Evolutionary conservation across 2,888 invertebrate genomes (phyloP).

Genomic region (Thyatira batis): DNA sequence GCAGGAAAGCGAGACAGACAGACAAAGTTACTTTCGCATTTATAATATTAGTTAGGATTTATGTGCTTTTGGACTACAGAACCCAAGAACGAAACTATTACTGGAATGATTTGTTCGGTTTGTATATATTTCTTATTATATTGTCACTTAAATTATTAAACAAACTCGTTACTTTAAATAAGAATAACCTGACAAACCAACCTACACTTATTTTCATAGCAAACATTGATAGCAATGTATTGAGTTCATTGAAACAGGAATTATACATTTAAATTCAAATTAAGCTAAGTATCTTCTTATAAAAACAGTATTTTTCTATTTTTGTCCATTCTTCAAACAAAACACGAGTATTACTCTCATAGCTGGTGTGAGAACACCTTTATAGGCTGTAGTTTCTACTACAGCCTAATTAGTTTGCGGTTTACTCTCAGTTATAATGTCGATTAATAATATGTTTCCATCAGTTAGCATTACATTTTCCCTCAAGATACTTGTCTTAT

Average conservation of each 20-base stretch:
- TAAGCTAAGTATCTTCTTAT: background rate
- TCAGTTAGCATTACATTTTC: background rate
- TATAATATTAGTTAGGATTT: too few species aligned
- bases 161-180: background rate
- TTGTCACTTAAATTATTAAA: too few species aligned
- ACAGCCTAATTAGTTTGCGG: slow-evolving; percentile 2
- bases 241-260: background rate
- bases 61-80: too few species aligned
- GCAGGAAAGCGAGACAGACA: too few species aligned
- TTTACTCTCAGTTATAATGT: background rate
- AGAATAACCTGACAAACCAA: background rate
- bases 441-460: background rate
- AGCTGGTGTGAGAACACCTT: background rate
- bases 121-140: too few species aligned
- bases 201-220: background rate
- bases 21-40: too few species aligned
- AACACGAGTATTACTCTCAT: background rate
- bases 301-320: background rate
- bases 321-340: background rate
- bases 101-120: too few species aligned
- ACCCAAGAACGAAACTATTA: too few species aligned
- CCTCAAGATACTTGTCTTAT: background rate
- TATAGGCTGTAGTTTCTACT: background rate
- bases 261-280: background rate
- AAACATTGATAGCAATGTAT: background rate